phyloP scores from a whole-genome alignment of 2,113 vertebrate species.

The Rhynchomys soricoides region DNA sequence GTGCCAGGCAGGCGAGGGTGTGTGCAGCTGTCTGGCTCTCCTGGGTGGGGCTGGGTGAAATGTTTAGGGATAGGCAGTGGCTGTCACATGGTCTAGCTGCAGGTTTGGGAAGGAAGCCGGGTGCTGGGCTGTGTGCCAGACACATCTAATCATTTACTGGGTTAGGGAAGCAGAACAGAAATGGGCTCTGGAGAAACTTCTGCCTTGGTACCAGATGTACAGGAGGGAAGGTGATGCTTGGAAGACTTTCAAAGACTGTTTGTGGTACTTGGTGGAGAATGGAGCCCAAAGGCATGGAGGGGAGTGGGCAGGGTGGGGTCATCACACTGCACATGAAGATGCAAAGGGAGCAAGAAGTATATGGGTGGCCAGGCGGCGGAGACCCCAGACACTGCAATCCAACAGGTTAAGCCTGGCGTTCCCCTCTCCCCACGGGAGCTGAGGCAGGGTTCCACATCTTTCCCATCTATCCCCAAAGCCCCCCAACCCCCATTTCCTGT shows the following conservation, averaged over 20 bases:
- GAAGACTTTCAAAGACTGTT: neutral
- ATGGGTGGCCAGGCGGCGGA: neutral
- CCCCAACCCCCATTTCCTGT: neutral
- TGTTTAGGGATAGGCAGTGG: conserved; percentile 14
- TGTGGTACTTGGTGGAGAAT: neutral
- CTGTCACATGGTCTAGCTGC: neutral
- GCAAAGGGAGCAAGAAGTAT: neutral
- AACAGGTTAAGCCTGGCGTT: neutral
- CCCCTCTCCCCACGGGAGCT: neutral
- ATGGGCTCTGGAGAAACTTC: neutral
- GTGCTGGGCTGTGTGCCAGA: neutral
- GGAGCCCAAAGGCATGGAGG: neutral
- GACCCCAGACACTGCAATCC: neutral
- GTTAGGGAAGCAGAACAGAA: neutral
- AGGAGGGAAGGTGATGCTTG: neutral
- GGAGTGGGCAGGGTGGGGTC: neutral
- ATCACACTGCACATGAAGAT: neutral
- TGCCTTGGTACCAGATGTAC: neutral
- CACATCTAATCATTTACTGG: neutral
- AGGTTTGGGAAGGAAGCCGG: conserved; percentile 20
- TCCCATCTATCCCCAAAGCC: neutral
- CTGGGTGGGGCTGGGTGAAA: conserved; percentile 46
- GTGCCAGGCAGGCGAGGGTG: neutral
- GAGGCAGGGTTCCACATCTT: neutral
- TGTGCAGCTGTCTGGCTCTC: conserved; percentile 31